A percentile compares a stretch with the other conserved stretches of the same genome.
phyloP scores from a whole-genome alignment of 2,113 vertebrate genomes.

The Arenaria interpres region DNA sequence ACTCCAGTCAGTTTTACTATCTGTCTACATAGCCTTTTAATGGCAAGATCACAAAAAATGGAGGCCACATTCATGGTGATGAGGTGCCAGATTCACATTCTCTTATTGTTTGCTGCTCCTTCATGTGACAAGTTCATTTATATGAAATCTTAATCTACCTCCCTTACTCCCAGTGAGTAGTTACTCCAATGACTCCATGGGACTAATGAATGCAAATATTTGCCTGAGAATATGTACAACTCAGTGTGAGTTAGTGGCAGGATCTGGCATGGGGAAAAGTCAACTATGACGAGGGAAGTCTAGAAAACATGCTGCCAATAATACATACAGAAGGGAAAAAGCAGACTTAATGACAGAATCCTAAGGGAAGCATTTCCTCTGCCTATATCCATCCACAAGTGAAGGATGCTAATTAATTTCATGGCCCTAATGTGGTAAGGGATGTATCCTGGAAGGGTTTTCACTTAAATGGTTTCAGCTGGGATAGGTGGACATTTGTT shows the following conservation, averaged over 20 bases:
- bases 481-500: conserved; percentile 9
- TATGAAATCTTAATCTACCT: background rate
- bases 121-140: background rate
- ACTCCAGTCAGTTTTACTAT: background rate
- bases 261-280: background rate
- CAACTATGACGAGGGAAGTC: background rate
- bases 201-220: background rate
- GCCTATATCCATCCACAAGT: background rate
- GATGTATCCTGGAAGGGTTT: conserved; percentile 12
- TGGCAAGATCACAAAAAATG: background rate
- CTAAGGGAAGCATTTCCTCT: background rate
- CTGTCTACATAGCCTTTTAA: background rate
- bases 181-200: background rate
- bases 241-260: background rate
- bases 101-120: background rate
- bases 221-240: background rate
- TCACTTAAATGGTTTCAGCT: background rate
- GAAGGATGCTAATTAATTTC: conserved; percentile 49
- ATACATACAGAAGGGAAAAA: background rate
- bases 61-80: background rate
- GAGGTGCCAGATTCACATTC: background rate
- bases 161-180: background rate
- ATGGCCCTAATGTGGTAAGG: background rate
- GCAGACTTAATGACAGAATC: background rate
- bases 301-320: background rate